These are phyloP conservation scores for Picus viridis DNA, from an alignment of 2,797 vertebrate genomes.

Conservation along the genomic window DNA sequence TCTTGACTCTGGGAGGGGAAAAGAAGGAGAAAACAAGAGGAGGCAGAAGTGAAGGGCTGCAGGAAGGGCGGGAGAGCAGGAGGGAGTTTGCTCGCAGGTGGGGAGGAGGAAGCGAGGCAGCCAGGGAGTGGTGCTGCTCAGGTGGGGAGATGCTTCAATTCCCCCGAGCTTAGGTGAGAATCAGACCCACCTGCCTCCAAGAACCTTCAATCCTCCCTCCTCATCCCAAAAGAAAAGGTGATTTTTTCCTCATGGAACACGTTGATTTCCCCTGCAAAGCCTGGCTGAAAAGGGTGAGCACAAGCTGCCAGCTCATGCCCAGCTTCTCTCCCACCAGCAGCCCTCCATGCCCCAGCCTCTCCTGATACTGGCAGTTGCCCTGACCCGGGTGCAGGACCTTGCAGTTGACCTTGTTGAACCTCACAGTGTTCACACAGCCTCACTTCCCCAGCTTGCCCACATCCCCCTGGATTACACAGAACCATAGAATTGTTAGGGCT, in stretches of 20 bases:
- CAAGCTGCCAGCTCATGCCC: too few species aligned
- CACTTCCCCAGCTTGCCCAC: too few species aligned
- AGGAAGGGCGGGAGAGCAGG: rapidly evolving
- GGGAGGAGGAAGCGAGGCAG: neutral
- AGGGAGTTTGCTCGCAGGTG: rapidly evolving
- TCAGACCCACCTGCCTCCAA: neutral
- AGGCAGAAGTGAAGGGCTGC: neutral
- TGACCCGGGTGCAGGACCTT: too few species aligned
- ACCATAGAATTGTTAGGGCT: too few species aligned
- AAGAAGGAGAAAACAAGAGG: neutral
- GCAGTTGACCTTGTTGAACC: too few species aligned
- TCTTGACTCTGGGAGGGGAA: conserved; percentile 86
- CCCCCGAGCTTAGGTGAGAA: rapidly evolving
- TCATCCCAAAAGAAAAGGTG: too few species aligned
- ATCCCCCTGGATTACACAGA: too few species aligned
- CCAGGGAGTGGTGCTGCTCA: rapidly evolving
- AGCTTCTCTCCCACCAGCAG: too few species aligned
- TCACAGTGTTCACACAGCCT: too few species aligned
- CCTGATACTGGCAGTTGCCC: too few species aligned
- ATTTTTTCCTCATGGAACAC: neutral
- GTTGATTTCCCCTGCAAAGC: neutral
- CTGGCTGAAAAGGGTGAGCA: neutral
- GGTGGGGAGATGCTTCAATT: rapidly evolving
- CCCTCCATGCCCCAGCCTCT: too few species aligned
- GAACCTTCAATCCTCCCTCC: neutral